Conservation (phyloP, 2,113 vertebrate species). For the Cynoglossus semilaevis region DNA sequence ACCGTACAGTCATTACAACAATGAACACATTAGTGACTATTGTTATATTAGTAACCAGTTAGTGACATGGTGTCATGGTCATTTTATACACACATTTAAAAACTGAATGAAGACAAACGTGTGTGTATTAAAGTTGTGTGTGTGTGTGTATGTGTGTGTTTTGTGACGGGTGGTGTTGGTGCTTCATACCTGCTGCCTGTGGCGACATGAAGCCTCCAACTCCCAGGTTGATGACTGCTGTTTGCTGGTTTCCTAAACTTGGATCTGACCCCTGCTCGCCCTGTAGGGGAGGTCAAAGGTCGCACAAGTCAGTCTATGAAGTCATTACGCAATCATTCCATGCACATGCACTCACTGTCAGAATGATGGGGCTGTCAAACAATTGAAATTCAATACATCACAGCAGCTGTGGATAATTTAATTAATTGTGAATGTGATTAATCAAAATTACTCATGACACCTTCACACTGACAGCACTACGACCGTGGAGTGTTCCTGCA, state of each 20-base stretch:
- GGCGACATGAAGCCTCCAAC: slow-evolving; percentile 90
- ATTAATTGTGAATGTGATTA: no score
- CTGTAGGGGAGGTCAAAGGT: slow-evolving; percentile 68
- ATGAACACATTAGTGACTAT: slow-evolving; percentile 41
- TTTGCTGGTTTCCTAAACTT: slow-evolving; percentile 87
- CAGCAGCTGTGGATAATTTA: no score
- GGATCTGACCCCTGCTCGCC: slow-evolving; percentile 87
- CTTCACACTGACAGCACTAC: no score
- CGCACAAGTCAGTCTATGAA: neutral
- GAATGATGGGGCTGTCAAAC: no score
- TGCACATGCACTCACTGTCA: no score
- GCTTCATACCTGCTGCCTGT: slow-evolving; percentile 80
- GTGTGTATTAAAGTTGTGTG: neutral
- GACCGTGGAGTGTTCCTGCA: no score
- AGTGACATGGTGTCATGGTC: slow-evolving; percentile 28
- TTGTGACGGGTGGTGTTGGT: neutral
- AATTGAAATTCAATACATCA: no score
- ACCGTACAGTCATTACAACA: slow-evolving; percentile 28
- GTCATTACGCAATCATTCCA: neutral
- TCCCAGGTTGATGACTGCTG: slow-evolving; percentile 94
- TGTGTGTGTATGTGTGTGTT: neutral
- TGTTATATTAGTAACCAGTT: slow-evolving; percentile 41
- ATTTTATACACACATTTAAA: slow-evolving; percentile 25
- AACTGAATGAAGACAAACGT: slow-evolving; percentile 16
- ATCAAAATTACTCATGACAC: no score